Evolutionary conservation across 2,888 invertebrate species (phyloP).

Genomic region (Tetragonisca angustula): DNA sequence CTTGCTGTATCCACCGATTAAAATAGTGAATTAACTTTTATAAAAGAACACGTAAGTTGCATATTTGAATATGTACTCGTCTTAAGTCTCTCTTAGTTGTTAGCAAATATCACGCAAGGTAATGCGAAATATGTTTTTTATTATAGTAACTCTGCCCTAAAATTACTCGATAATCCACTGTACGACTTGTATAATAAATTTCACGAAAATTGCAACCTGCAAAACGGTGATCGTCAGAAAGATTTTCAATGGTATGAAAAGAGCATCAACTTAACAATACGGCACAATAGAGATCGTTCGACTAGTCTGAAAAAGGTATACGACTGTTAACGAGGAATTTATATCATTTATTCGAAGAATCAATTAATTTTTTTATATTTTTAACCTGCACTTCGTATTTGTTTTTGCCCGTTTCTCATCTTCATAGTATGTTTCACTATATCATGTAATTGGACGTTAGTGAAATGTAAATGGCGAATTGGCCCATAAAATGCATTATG

Average conservation of each 20-base stretch:
- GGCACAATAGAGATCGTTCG: conserved; percentile 36
- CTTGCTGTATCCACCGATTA: neutral
- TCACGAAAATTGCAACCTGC: neutral
- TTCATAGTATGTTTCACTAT: neutral
- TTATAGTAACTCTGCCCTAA: neutral
- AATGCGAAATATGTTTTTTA: neutral
- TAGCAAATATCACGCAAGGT: conserved; percentile 2
- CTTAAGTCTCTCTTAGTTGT: neutral
- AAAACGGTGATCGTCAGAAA: neutral
- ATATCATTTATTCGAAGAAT: neutral
- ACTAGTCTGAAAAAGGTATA: conserved; percentile 31
- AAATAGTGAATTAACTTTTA: conserved; percentile 27
- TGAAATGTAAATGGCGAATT: neutral
- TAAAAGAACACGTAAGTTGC: conserved; percentile 26
- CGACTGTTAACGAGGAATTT: neutral
- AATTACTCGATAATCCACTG: neutral
- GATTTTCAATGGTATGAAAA: neutral
- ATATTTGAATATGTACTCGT: conserved; percentile 13
- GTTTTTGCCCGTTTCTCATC: too few species aligned
- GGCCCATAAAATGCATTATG: neutral
- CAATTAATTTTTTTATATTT: neutral
- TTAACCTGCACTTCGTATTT: neutral
- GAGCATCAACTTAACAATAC: conserved; percentile 19
- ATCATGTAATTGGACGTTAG: neutral
- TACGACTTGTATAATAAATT: conserved; percentile 7